Base-by-base conservation (phyloP, 2,797 vertebrate species). In the Crenichthys baileyi region DNA sequence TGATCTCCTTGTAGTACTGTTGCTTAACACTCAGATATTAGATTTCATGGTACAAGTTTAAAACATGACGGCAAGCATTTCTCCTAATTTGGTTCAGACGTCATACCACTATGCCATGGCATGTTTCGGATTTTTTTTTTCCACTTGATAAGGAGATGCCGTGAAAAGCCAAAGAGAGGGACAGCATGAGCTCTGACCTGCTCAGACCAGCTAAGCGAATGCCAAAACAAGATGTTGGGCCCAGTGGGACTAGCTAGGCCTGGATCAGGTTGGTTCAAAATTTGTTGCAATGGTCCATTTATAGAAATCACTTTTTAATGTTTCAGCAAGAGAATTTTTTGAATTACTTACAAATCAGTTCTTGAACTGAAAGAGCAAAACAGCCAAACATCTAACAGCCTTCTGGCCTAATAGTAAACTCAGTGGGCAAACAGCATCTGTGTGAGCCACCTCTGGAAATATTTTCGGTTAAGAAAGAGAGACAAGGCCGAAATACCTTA, bases 21-120 rank as follows among this genome's bases (percentile, higher is more conserved):
- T 63, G 41, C 26, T 70, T 0, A 72, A 41, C 41, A 77, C 12
- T 41, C 15, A 70, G n/a, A 83, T 65, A 53, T 70, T 70, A n/a
- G 58, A 79, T 60, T 73, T 60, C 31, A 61, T 20, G 1, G 58
- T 12, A 46, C 12, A 50, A 53, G 13, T 48, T 36, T 16, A 56
- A 77, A 24, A 13, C 31, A 29, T 48, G 70, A 16, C 78, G 65
- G 76, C 15, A 58, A 46, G 11, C 3, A n/a, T 51, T 29, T 56
- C 78, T 13, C n/a, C 75, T 61, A 15, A 55, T 3, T 31, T 58
- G 31, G 13, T 44, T 39, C 55, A 44, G 56, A 48, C 0, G 26
- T 71, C 2, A 18, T 31, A 18, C 55, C 0, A 41, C 6, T 58
- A 16, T n/a, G 20, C 5, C 36, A 22, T 8, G 74, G 2, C 9